Evolutionary conservation across 1,140 invertebrate species (phyloP).

Genomic region (Leptinotarsa texana): DNA sequence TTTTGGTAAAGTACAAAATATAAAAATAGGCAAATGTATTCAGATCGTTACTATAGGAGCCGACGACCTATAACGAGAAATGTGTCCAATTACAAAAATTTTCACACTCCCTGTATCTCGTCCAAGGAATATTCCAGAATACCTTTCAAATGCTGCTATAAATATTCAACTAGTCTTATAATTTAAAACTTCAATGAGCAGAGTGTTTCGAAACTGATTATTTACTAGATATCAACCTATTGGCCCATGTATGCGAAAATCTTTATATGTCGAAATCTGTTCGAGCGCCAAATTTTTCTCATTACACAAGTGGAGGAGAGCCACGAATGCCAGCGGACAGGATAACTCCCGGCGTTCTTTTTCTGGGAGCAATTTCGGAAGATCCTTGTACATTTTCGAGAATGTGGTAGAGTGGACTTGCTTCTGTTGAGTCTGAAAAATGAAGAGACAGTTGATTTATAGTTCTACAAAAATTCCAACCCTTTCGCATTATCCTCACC

Average conservation of each 20-base stretch:
- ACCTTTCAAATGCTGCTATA: too few relatives aligned
- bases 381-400: constrained; percentile 61
- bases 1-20: too few relatives aligned
- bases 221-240: too few relatives aligned
- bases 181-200: too few relatives aligned
- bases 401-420: constrained; percentile 54
- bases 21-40: too few relatives aligned
- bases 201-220: too few relatives aligned
- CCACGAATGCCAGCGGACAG: constrained; percentile 74
- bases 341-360: constrained; percentile 73
- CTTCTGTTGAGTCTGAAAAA: constrained; percentile 29
- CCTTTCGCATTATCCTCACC: neutral
- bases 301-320: constrained; percentile 79
- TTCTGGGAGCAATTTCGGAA: constrained; percentile 64
- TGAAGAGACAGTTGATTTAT: neutral
- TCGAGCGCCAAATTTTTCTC: constrained; percentile 62
- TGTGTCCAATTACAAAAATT: too few relatives aligned
- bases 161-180: too few relatives aligned
- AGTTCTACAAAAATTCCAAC: neutral
- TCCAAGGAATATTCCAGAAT: too few relatives aligned
- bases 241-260: constrained; percentile 19
- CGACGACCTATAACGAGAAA: too few relatives aligned
- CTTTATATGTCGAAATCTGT: neutral
- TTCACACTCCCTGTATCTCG: too few relatives aligned
- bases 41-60: too few relatives aligned